Conservation (phyloP, 2,888 invertebrate genomes). For the Metacarcinus magister region DNA sequence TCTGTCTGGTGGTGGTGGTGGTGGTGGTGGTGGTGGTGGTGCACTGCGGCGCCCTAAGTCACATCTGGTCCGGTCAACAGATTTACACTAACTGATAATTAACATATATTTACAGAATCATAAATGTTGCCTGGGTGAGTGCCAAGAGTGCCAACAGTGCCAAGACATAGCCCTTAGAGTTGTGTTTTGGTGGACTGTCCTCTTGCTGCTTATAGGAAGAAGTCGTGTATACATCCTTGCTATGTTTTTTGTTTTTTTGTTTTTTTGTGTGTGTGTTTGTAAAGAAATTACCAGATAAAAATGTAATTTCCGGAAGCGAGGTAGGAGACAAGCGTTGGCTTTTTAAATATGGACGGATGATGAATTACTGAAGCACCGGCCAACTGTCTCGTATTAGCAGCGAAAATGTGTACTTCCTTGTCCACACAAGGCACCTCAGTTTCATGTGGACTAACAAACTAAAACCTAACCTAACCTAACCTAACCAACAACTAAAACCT, state of each 20-base stretch:
- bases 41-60: slow-evolving; percentile 19
- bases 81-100: slow-evolving; percentile 10
- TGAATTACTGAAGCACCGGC: neutral
- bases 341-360: neutral
- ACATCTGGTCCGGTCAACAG: neutral
- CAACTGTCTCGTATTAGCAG: neutral
- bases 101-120: slow-evolving; percentile 10
- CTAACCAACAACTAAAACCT: too few species aligned
- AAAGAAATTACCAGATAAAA: too few species aligned
- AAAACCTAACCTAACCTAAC: too few species aligned
- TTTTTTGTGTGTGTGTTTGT: too few species aligned
- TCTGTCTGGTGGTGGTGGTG: neutral
- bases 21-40: neutral
- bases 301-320: too few species aligned
- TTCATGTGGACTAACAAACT: too few species aligned
- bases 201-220: neutral
- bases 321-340: neutral
- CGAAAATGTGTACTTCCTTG: neutral
- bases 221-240: neutral
- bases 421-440: too few species aligned
- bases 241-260: neutral
- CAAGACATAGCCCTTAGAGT: neutral
- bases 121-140: neutral
- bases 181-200: too few species aligned
- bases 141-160: neutral